Conservation (phyloP, 2,888 invertebrate genomes). For the Glaucopsyche alexis region DNA sequence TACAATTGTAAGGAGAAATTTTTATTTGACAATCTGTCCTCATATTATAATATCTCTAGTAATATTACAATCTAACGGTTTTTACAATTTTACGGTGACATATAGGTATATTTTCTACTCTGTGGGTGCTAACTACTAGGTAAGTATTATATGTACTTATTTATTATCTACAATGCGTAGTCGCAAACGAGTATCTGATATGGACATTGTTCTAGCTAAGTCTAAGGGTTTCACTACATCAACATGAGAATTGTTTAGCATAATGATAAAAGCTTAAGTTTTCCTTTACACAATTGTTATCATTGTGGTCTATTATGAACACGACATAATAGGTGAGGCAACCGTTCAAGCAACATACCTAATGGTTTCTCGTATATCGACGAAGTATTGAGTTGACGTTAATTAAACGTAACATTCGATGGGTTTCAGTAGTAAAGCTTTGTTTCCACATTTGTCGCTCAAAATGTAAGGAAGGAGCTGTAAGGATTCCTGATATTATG, state of each 20-base stretch:
- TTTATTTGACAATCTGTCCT: no score
- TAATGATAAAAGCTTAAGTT: constrained; percentile 14
- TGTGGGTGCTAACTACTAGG: no score
- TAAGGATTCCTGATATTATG: no score
- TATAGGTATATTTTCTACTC: no score
- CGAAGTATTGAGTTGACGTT: constrained; percentile 1
- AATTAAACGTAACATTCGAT: not conserved
- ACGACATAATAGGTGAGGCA: constrained; percentile 15
- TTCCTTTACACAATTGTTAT: constrained; percentile 8
- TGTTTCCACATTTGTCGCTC: not conserved
- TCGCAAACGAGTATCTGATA: not conserved
- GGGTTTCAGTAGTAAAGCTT: not conserved
- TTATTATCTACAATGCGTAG: not conserved
- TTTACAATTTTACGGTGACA: no score
- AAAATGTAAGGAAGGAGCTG: not conserved
- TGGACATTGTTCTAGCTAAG: constrained; percentile 10
- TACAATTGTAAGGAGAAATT: no score
- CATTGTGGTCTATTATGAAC: not conserved
- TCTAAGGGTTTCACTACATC: constrained; percentile 8
- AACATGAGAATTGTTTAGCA: not conserved
- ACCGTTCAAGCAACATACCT: constrained; percentile 4
- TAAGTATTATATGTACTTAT: not conserved
- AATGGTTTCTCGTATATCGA: constrained; percentile 12
- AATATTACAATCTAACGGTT: no score
- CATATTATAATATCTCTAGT: no score